Base-by-base conservation (phyloP, 92 coral and sea anemone genomes). In the Zoanthus gigantus region DNA sequence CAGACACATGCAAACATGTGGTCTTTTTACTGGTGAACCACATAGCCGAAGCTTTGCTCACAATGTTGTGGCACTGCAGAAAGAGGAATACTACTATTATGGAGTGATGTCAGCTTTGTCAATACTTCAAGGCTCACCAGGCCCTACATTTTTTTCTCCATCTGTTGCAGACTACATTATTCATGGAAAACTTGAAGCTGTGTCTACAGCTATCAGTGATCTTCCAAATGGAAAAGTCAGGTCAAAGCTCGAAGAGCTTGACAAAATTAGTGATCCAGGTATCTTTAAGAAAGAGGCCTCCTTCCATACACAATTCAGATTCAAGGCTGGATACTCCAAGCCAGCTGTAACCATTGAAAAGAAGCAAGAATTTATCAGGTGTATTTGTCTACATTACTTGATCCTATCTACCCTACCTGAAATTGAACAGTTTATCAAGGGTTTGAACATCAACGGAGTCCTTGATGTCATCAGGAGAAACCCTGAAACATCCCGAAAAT, bases 1-100 rank as follows among this genome's bases (percentile, higher is more conserved):
- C 94, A 91, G 83, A 79, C 79, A 88, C 58, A 89, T 89, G 90
- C 86, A 88, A 80, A 84, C 76, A 47, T 85, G 92, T 71, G 52
- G 89, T 68, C 91, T 91, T 45, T 84, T 91, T 65, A 88, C 88
- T 66, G 91, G 91, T 78, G 88, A 77, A 71, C 44, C 73, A 85
- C 86, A 91, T 71, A 83, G 83, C 76, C 86, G 87, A 74, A 88
- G 87, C 68, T 92, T 88, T 84, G 91, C 88, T 76, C 90, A 92
- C 92, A 92, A 92, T 74, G 80, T 89, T 61, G 84, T 89, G 84
- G 94, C 94, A 60, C 86, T 92, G 58, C 90, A 92, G 90, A 92
- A 83, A 71, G 85, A 88, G 53, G 87, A 92, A 82, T 85, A 92
- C 71, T 78, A 76, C 48, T 57, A 78, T 67, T 92, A 91, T 87